These are phyloP conservation scores for Plemyria rubiginata DNA, from an alignment of 2,888 invertebrate species.

Conservation along the genomic window DNA sequence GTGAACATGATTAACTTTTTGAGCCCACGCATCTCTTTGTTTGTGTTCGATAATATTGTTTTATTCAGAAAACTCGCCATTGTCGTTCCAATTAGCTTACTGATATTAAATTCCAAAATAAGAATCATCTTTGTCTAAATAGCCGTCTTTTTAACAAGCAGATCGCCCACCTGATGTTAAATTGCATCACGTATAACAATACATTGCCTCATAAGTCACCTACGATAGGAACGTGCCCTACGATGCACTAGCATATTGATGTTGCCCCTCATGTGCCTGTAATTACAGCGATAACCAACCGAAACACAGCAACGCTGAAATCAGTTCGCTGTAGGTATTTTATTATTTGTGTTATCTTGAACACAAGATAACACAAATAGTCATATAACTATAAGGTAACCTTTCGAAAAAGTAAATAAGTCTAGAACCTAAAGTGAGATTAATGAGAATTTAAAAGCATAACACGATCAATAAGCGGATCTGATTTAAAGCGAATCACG, in stretches of 20 bases:
- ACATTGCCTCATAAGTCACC: too few species aligned
- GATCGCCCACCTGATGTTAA: too few species aligned
- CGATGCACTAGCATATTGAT: too few species aligned
- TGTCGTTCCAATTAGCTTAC: slow-evolving; percentile 11
- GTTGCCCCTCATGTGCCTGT: too few species aligned
- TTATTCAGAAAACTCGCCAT: slow-evolving; percentile 17
- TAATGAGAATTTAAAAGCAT: slow-evolving; percentile 42
- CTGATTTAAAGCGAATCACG: slow-evolving; percentile 53
- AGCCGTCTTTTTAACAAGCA: not conserved
- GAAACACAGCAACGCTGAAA: too few species aligned
- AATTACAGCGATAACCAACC: too few species aligned
- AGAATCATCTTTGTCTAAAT: not conserved
- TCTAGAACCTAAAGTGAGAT: slow-evolving; percentile 23
- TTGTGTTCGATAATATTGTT: slow-evolving; percentile 32
- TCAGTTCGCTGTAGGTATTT: not conserved
- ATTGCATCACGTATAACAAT: too few species aligned
- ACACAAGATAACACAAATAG: not conserved
- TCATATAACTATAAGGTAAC: not conserved
- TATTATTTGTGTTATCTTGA: not conserved
- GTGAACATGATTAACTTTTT: slow-evolving; percentile 54
- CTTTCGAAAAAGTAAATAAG: slow-evolving; percentile 21
- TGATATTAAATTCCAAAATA: slow-evolving; percentile 3
- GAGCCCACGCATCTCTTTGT: slow-evolving; percentile 52
- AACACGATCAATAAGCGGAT: slow-evolving; percentile 42
- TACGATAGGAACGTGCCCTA: too few species aligned